These are phyloP conservation scores for Anthopleura xanthogrammica DNA, from an alignment of 92 coral and sea anemone species.

Conservation along the genomic window DNA sequence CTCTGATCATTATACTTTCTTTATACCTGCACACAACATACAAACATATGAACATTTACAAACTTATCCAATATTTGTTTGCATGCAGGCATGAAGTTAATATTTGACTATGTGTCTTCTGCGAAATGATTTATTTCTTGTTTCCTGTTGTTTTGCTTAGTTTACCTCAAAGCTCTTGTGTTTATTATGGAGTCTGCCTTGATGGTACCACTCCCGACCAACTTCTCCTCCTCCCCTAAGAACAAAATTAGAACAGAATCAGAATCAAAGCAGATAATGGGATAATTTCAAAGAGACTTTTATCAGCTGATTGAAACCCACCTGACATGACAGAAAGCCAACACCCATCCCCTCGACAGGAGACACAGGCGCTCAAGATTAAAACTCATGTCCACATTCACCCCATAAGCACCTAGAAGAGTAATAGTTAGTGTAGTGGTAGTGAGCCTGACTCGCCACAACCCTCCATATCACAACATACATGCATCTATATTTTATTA, in stretches of 20 bases:
- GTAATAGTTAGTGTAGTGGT: no score
- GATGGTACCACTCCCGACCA: constrained; percentile 93
- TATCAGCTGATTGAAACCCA: constrained; percentile 2
- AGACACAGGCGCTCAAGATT: constrained; percentile 83
- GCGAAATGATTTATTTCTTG: no score
- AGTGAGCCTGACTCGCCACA: no score
- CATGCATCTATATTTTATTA: no score
- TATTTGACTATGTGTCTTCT: no score
- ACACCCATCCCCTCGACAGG: constrained; percentile 88
- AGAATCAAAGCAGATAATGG: not conserved
- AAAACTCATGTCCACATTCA: constrained; percentile 91
- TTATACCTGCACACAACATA: not conserved
- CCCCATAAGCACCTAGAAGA: constrained; percentile 82
- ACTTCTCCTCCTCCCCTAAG: constrained; percentile 97
- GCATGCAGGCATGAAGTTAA: no score
- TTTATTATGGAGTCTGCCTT: constrained; percentile 73
- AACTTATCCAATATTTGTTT: no score
- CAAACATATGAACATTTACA: no score
- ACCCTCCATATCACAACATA: no score
- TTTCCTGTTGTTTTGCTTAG: no score
- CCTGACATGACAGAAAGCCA: constrained; percentile 97
- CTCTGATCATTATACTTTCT: not conserved
- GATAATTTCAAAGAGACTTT: no score
- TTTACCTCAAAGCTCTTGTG: constrained; percentile 85
- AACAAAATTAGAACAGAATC: not conserved